Percentiles rank a stretch among this genome's conserved stretches.
Conservation (phyloP, 2,888 invertebrate species). For the Drosophila atripex region DNA sequence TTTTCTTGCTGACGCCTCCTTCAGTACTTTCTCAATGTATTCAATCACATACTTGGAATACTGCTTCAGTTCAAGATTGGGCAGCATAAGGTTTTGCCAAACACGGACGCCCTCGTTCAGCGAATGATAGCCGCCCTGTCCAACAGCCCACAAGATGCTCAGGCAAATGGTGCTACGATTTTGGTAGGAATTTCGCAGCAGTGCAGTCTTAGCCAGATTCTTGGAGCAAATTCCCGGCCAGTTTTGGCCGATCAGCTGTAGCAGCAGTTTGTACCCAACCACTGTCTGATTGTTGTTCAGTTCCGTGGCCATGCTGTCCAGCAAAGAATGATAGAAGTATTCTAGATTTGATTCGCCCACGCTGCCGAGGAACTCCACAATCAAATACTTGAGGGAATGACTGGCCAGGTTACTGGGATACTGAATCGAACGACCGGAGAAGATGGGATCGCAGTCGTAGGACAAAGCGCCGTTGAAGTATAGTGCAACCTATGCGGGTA, state of each 20-base stretch:
- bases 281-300: slow-evolving; percentile 87
- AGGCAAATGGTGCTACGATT: slow-evolving; percentile 90
- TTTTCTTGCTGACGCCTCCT: slow-evolving; percentile 56
- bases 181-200: slow-evolving; percentile 89
- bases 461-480: slow-evolving; percentile 77
- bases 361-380: slow-evolving; percentile 84
- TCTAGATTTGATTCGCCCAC: slow-evolving; percentile 87
- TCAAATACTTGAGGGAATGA: slow-evolving; percentile 59
- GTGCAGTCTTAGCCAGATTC: slow-evolving; percentile 87
- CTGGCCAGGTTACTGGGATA: slow-evolving; percentile 81
- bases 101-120: slow-evolving; percentile 88
- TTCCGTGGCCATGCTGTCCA: slow-evolving; percentile 89
- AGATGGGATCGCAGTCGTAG: slow-evolving; percentile 79
- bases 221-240: slow-evolving; percentile 87
- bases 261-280: slow-evolving; percentile 88
- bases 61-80: slow-evolving; percentile 89
- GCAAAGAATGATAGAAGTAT: slow-evolving; percentile 89
- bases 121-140: slow-evolving; percentile 88
- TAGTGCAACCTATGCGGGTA: slow-evolving; percentile 64
- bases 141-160: slow-evolving; percentile 90
- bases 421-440: slow-evolving; percentile 76
- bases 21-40: slow-evolving; percentile 85
- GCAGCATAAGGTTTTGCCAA: slow-evolving; percentile 90
- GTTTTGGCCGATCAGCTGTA: slow-evolving; percentile 88
- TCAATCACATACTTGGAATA: slow-evolving; percentile 88